Percentiles rank a stretch among this genome's conserved stretches.
These are phyloP conservation scores for Varecia variegata DNA, from an alignment of 2,797 vertebrate genomes.

Conservation along the genomic window DNA sequence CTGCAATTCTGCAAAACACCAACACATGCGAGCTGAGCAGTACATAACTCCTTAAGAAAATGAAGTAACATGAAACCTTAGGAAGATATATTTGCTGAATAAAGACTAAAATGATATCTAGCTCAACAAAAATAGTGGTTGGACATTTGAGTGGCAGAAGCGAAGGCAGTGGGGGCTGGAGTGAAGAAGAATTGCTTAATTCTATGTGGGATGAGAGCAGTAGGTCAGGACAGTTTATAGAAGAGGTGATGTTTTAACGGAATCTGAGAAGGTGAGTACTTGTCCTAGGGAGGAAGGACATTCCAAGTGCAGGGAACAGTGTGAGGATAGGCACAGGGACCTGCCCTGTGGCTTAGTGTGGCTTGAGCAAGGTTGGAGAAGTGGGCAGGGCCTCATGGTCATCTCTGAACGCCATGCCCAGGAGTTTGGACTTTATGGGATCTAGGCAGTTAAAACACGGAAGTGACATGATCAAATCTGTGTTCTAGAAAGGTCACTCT, in stretches of 20 bases:
- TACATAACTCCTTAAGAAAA: not conserved
- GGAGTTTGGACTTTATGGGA: not conserved
- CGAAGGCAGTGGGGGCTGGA: not conserved
- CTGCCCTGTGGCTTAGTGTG: not conserved
- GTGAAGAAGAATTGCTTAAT: not conserved
- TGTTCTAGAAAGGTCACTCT: not conserved
- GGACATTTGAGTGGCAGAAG: not conserved
- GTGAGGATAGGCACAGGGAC: not conserved
- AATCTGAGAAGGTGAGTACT: not conserved
- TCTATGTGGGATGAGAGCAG: not conserved
- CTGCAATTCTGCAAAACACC: not conserved
- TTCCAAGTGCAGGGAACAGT: not conserved
- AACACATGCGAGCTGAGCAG: not conserved
- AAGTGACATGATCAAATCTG: not conserved
- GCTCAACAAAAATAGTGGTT: not conserved
- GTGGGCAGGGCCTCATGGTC: not conserved
- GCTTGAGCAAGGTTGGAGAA: not conserved
- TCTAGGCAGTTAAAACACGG: not conserved
- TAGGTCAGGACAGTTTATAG: not conserved
- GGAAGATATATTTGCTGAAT: not conserved
- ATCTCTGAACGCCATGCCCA: not conserved
- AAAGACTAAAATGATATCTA: not conserved
- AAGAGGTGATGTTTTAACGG: not conserved
- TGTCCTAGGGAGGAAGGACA: not conserved
- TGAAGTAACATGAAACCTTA: not conserved